Conservation (phyloP, 1,140 invertebrate species). For the Drosophila paulistorum region DNA sequence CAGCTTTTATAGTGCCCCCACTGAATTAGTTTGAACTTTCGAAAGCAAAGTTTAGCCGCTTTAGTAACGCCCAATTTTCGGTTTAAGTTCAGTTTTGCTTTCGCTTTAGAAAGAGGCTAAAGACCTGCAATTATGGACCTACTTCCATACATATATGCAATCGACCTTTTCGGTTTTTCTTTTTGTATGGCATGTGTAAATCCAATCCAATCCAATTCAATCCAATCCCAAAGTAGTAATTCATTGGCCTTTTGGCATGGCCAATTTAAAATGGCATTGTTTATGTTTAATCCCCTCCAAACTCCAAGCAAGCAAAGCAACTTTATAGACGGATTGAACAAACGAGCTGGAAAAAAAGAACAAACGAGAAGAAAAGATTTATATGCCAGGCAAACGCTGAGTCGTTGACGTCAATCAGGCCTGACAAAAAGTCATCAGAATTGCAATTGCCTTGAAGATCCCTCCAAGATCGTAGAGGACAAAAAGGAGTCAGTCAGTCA, state of each 20-base stretch:
- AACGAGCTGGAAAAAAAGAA: slow-evolving; percentile 47
- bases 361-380: slow-evolving; percentile 53
- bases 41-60: slow-evolving; percentile 30
- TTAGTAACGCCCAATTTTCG: slow-evolving; percentile 64
- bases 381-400: slow-evolving; percentile 68
- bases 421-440: slow-evolving; percentile 81
- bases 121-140: slow-evolving; percentile 42
- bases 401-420: slow-evolving; percentile 78
- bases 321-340: slow-evolving; percentile 37
- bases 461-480: slow-evolving; percentile 16
- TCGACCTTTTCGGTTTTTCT: slow-evolving; percentile 31
- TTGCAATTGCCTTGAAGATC: slow-evolving; percentile 44
- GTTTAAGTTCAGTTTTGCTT: slow-evolving; percentile 66
- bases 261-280: slow-evolving; percentile 80
- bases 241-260: slow-evolving; percentile 65
- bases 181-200: slow-evolving; percentile 15
- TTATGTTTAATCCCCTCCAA: slow-evolving; percentile 69
- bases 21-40: slow-evolving; percentile 54
- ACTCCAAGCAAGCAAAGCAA: neutral
- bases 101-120: slow-evolving; percentile 34
- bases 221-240: slow-evolving; percentile 62
- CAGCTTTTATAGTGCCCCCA: slow-evolving; percentile 46
- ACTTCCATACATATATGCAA: neutral
- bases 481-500: slow-evolving; percentile 13
- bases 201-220: slow-evolving; percentile 44